These are phyloP conservation scores for Patagioenas fasciata DNA, from an alignment of 2,113 vertebrate species.

Conservation along the genomic window DNA sequence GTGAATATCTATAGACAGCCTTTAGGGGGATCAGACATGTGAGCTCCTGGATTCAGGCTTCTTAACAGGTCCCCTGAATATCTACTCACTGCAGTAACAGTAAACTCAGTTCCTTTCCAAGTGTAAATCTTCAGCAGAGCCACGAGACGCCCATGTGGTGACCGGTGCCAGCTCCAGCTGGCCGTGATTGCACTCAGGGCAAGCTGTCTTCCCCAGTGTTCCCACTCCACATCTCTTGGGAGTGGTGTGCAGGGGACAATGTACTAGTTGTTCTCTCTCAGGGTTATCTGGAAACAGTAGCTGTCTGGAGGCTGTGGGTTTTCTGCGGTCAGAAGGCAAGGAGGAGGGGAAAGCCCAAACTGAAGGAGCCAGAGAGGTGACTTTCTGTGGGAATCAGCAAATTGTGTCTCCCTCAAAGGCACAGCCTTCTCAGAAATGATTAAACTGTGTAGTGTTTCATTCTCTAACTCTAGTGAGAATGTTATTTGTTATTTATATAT, in stretches of 20 bases:
- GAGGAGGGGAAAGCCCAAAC: not conserved
- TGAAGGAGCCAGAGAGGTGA: not conserved
- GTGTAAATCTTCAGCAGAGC: not conserved
- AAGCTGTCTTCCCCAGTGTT: not conserved
- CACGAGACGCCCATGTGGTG: not conserved
- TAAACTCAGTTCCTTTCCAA: not conserved
- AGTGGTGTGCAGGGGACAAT: accelerated
- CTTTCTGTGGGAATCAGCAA: not conserved
- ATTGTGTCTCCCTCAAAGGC: not conserved
- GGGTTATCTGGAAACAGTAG: not conserved
- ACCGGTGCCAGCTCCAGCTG: accelerated
- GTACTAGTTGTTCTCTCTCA: not conserved
- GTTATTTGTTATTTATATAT: not conserved
- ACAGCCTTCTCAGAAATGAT: not conserved
- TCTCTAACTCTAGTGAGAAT: not conserved
- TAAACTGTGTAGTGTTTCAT: not conserved
- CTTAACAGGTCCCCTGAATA: not conserved
- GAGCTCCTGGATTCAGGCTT: not conserved
- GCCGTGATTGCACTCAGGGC: accelerated
- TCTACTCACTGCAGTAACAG: not conserved
- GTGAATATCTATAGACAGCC: not conserved
- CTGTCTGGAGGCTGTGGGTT: not conserved
- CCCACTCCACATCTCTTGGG: accelerated
- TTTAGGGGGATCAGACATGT: not conserved
- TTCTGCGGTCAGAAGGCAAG: not conserved